Percentiles rank a stretch among this genome's conserved stretches.
Conservation (phyloP, 2,113 vertebrate genomes). For the Eira barbara region DNA sequence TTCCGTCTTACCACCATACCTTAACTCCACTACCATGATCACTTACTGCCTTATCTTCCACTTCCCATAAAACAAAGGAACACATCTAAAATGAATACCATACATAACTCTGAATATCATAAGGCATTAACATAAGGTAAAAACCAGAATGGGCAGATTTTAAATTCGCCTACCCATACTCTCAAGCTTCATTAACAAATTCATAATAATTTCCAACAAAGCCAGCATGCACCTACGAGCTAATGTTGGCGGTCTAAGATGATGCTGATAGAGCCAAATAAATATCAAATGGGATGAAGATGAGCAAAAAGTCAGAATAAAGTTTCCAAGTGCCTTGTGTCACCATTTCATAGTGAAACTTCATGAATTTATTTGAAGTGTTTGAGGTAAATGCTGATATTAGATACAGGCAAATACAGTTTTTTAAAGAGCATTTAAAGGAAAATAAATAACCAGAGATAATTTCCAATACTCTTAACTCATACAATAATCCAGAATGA, state of each 20-base stretch:
- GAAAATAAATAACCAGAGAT: conserved; percentile 5
- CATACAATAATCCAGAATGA: conserved; percentile 8
- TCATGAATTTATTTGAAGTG: conserved; percentile 15
- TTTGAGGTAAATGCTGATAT: background rate
- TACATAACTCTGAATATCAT: background rate
- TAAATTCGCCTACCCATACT: background rate
- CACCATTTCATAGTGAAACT: conserved; percentile 1
- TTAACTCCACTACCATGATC: background rate
- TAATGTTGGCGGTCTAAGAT: background rate
- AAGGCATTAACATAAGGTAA: background rate
- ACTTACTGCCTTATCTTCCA: background rate
- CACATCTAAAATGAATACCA: background rate
- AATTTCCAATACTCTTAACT: background rate
- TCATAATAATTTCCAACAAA: conserved; percentile 41
- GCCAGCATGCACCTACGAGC: background rate
- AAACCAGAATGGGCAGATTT: background rate
- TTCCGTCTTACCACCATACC: background rate
- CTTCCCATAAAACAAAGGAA: conserved; percentile 31
- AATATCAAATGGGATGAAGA: conserved; percentile 1
- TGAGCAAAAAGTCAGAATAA: background rate
- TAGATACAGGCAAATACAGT: background rate
- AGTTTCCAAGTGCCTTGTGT: background rate
- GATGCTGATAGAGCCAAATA: background rate
- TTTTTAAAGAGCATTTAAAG: conserved; percentile 24
- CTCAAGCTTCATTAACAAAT: background rate